phyloP scores from a whole-genome alignment of 2,888 invertebrate species.

The Leptinotarsa rubiginosa region DNA sequence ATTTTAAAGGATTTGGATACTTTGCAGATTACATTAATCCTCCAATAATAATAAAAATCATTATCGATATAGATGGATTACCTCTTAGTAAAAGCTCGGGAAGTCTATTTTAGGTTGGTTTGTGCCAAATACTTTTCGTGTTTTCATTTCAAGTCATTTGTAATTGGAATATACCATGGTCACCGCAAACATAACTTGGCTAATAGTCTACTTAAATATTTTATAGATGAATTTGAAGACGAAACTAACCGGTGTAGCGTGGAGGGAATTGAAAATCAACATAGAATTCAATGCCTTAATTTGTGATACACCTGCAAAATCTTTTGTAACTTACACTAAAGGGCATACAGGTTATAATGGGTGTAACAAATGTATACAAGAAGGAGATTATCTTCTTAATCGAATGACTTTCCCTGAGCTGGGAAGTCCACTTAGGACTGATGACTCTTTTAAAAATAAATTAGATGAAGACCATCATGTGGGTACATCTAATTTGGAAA shows the following conservation, averaged over 20 bases:
- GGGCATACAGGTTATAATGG: slow-evolving; percentile 50
- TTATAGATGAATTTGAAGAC: slow-evolving; percentile 26
- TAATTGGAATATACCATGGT: slow-evolving; percentile 24
- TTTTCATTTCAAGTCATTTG: not conserved
- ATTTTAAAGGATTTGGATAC: slow-evolving; percentile 37
- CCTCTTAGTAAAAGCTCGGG: slow-evolving; percentile 46
- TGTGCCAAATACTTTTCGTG: slow-evolving; percentile 6
- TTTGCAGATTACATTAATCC: slow-evolving; percentile 23
- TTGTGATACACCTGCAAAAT: slow-evolving; percentile 52
- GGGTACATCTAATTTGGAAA: slow-evolving; percentile 43
- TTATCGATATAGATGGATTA: slow-evolving; percentile 49
- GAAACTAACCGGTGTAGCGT: slow-evolving; percentile 24
- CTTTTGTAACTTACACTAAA: slow-evolving; percentile 45
- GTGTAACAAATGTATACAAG: slow-evolving; percentile 47
- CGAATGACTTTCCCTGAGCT: slow-evolving; percentile 35
- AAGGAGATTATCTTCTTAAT: slow-evolving; percentile 41
- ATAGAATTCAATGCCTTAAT: slow-evolving; percentile 37
- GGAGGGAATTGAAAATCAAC: slow-evolving; percentile 1
- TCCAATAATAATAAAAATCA: slow-evolving; percentile 32
- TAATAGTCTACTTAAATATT: slow-evolving; percentile 14
- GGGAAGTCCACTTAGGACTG: slow-evolving; percentile 45
- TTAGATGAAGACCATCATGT: slow-evolving; percentile 50
- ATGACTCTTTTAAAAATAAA: slow-evolving; percentile 45
- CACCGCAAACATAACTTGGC: not conserved
- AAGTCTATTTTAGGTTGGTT: slow-evolving; percentile 43